Evolutionary conservation across 1,140 invertebrate species (phyloP), one percentile per base, ranked within the genome.

Genomic region (Batillaria attramentaria): DNA sequence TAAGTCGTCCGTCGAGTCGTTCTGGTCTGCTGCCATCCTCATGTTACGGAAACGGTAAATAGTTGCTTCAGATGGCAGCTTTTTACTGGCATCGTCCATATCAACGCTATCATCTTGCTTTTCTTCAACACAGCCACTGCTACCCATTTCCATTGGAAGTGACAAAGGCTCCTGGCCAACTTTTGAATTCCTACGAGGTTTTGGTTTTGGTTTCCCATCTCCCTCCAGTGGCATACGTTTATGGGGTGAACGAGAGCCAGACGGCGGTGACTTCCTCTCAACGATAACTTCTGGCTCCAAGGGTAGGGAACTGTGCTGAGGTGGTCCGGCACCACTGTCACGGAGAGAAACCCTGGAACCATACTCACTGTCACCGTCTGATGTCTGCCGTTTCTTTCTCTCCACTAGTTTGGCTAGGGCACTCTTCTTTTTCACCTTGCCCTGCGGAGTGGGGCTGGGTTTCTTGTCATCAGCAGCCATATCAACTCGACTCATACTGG

Each of bases 371-470:
- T 86, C 85, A 62, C 76, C 77, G 46, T 85, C 84, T n/a, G 83
- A 85, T 13, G 65, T 62, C 10, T 42, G 43, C 20, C 62, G 60
- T 72, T 84, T 80, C 78, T 83, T 88, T 69, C 81, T 84, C 62
- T 88, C 87, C 4, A 79, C 85, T 10, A 87, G 65, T 77, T 88
- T 89, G 39, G 86, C 81, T 24, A 86, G 75, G 33, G 84, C 83
- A 82, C 85, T 84, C 74, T 87, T 88, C 78, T 89, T 89, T 69
- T 88, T 89, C 35, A 42, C 37, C 37, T 33, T 75, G 54, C 73
- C 73, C 20, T 57, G 54, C 6, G 43, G 10, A 6, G 54, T 35
- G 37, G 35, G 10, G 35, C 2, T 57, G 3, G 20, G 24, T 2
- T 37, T 57, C 3, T 62, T 62, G 24, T 62, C 57, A 62, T 75